Conservation (phyloP, 2,888 invertebrate species). For the Leuctra nigra region DNA sequence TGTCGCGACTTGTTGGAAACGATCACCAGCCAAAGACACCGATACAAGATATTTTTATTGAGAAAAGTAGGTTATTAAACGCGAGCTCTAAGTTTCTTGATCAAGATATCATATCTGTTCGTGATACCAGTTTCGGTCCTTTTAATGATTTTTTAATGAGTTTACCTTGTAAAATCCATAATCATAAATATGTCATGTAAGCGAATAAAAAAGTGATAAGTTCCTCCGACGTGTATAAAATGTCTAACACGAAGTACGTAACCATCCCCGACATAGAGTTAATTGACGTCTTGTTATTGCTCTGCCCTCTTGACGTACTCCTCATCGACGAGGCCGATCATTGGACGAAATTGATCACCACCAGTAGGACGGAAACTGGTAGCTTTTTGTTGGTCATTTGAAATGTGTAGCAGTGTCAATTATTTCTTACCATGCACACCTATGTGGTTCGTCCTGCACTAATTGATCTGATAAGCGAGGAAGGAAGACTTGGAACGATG, state of each 20-base stretch:
- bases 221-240: not conserved
- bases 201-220: not conserved
- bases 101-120: not conserved
- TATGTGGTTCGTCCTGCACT: not conserved
- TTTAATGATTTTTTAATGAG: conserved; percentile 3
- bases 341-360: not conserved
- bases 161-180: conserved; percentile 9
- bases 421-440: not conserved
- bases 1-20: too few relatives aligned
- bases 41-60: too few relatives aligned
- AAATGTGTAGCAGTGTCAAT: conserved; percentile 8
- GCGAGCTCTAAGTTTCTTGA: too few relatives aligned
- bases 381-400: not conserved
- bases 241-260: not conserved
- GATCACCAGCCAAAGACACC: too few relatives aligned
- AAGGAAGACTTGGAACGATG: not conserved
- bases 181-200: not conserved
- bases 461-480: conserved; percentile 15
- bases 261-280: too few relatives aligned
- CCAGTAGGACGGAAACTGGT: not conserved
- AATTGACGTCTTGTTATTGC: too few relatives aligned
- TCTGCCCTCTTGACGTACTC: too few relatives aligned
- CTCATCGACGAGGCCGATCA: not conserved
- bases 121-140: not conserved
- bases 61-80: too few relatives aligned